Evolutionary conservation across 2,797 vertebrate genomes (phyloP).

Genomic region (Okamejei kenojei): DNA sequence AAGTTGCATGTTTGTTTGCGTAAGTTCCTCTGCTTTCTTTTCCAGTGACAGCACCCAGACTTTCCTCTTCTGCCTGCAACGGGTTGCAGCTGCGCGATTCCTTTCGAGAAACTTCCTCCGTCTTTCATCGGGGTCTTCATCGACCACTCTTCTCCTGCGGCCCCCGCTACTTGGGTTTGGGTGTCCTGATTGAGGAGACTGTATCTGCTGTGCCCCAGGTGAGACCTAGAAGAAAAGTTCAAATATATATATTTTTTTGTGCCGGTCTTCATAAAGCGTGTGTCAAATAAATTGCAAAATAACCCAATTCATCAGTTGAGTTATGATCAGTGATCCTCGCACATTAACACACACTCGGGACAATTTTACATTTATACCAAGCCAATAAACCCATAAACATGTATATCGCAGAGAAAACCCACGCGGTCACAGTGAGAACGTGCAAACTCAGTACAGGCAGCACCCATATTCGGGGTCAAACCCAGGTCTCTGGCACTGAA

Average conservation of each 20-base stretch:
- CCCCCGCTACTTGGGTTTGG: conserved; percentile 82
- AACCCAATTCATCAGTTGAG: background rate
- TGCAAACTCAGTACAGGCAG: too few species aligned
- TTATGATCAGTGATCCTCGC: too few species aligned
- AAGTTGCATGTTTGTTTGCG: conserved; percentile 99
- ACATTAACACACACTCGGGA: too few species aligned
- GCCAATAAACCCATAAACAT: too few species aligned
- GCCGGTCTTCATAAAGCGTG: too few species aligned
- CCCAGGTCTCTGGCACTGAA: too few species aligned
- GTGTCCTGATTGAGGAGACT: conserved; percentile 90
- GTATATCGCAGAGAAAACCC: too few species aligned
- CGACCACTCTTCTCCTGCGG: conserved; percentile 83
- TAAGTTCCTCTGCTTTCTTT: conserved; percentile 99
- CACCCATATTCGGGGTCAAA: too few species aligned
- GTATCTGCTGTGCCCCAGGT: conserved; percentile 92
- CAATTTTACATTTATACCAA: too few species aligned
- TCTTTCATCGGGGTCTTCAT: conserved; percentile 94
- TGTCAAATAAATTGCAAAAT: background rate
- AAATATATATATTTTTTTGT: background rate
- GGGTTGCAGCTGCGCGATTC: conserved; percentile 90
- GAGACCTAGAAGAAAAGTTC: conserved; percentile 67
- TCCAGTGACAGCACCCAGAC: conserved; percentile 99
- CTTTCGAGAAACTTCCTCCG: conserved; percentile 95
- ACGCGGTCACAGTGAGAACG: too few species aligned
- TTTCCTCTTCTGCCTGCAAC: conserved; percentile 99